Base-by-base conservation (phyloP, 2,797 vertebrate genomes). In the Phataginus tetradactyla region DNA sequence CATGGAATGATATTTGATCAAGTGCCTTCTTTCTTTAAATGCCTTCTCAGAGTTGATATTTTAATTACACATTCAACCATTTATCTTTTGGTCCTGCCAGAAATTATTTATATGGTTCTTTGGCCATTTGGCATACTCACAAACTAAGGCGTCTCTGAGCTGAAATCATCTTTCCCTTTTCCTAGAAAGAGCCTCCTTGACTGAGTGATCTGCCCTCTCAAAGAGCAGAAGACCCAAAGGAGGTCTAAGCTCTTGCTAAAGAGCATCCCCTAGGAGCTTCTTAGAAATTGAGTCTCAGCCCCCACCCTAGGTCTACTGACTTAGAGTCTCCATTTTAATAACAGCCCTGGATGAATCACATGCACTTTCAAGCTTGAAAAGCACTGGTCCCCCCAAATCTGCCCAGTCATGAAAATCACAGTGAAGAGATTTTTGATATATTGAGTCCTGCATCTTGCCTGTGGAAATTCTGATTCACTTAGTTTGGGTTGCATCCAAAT, bases 401-500 rank as follows among this genome's bases (percentile, higher is more conserved):
- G 39, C 29, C 14, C 29, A 57, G 57, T 61, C 81, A 87, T 55
- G 53, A 66, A 87, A 74, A 39, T 71, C 71, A 49, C 72, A 1
- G 14, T 85, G 42, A 42, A 71, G 25, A 61, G 18, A 6, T 94
- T 78, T 80, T 85, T 59, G 92, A 94, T 71, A 61, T 11, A 57
- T 57, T 69, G 23, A 90, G 15, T 71, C 59, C 49, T 92, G 63
- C 66, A 72, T 61, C 42, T 92, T 77, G 68, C 49, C 61, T 11
- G 15, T 51, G 34, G 92, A 88, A 93, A 88, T 92, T 85, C 55
- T 95, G 61, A 81, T 74, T 88, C 77, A 77, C 32, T 85, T 81
- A 18, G 61, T 75, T 55, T 81, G 37, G 63, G 63, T 75, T 71
- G 78, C 57, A 27, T 34, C 63, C 91, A 96, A 88, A 80, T 91